Conservation (phyloP, 2,797 vertebrate species). For the Lemur catta region DNA sequence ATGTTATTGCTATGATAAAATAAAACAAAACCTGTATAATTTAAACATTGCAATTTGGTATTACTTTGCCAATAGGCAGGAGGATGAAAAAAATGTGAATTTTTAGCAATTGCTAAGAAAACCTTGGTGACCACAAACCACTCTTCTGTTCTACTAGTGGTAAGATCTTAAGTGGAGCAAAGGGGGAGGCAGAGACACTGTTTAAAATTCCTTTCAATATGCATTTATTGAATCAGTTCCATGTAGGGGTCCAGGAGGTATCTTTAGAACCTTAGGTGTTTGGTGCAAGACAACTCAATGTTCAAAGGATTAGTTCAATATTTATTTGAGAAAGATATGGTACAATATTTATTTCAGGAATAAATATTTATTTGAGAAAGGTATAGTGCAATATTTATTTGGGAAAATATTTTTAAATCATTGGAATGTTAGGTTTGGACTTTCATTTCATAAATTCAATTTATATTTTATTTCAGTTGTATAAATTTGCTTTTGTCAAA, state of each 20-base stretch:
- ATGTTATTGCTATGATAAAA: not conserved
- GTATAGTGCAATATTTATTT: not conserved
- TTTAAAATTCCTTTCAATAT: not conserved
- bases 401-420: not conserved
- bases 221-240: not conserved
- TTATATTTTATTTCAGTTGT: not conserved
- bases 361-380: constrained; percentile 30
- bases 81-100: not conserved
- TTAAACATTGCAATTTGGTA: not conserved
- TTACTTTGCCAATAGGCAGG: not conserved
- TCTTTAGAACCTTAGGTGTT: not conserved
- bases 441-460: constrained; percentile 30
- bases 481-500: constrained; percentile 10
- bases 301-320: not conserved
- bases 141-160: not conserved
- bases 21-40: not conserved
- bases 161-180: not conserved
- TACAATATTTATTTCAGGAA: not conserved
- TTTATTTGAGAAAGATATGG: not conserved
- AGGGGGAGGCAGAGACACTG: not conserved
- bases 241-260: not conserved
- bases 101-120: not conserved
- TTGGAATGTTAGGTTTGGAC: not conserved
- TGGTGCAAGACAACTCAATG: not conserved
- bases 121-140: not conserved